These are phyloP conservation scores for Nothura maculosa DNA, from an alignment of 2,797 vertebrate species.

Conservation along the genomic window DNA sequence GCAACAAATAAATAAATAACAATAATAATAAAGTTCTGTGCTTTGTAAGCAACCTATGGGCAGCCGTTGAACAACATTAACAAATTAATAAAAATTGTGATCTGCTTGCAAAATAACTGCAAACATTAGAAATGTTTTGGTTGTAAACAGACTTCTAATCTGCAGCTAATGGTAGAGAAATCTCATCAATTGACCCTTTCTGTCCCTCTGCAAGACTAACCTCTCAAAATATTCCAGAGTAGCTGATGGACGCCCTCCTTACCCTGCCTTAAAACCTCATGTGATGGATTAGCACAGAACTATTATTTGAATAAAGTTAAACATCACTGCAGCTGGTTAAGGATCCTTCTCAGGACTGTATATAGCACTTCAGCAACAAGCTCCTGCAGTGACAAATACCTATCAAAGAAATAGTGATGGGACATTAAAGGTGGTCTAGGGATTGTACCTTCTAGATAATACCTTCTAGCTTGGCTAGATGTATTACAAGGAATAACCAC, in stretches of 20 bases:
- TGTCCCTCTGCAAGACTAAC: not conserved
- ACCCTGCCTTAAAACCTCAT: not conserved
- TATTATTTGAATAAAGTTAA: not conserved
- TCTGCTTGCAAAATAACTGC: not conserved
- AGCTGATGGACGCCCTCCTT: not conserved
- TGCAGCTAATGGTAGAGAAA: not conserved
- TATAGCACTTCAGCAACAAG: fast-evolving
- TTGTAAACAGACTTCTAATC: not conserved
- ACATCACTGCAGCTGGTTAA: not conserved
- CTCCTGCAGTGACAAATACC: not conserved
- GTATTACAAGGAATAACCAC: not conserved
- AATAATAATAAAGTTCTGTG: not conserved
- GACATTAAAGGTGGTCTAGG: no score
- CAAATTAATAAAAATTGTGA: not conserved
- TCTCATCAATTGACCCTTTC: not conserved
- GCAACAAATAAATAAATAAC: no score
- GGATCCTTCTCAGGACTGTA: not conserved
- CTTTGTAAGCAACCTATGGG: not conserved
- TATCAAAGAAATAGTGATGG: not conserved
- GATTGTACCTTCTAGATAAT: no score
- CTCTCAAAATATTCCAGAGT: not conserved
- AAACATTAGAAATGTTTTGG: not conserved
- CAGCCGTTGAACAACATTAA: not conserved
- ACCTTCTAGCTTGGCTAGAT: not conserved
- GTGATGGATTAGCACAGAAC: not conserved